Percentiles rank a stretch among this genome's conserved stretches.
Conservation (phyloP, 2,797 vertebrate genomes). For the Petrocephalus schoutedeni region DNA sequence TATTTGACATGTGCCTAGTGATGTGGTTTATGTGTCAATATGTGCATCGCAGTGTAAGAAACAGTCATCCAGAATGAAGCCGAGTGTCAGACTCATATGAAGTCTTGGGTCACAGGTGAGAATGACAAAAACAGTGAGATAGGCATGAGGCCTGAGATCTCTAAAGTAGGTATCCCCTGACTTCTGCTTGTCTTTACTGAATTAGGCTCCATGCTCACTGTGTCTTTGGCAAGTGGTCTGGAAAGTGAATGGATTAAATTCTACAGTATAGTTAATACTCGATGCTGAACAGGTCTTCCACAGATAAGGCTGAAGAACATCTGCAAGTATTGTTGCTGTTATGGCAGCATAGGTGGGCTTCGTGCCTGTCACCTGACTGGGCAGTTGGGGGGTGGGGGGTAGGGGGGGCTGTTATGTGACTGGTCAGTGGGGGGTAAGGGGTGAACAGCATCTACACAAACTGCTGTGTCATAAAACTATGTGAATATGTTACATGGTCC, state of each 20-base stretch:
- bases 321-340: neutral
- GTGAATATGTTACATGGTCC: neutral
- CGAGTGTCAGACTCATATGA: neutral
- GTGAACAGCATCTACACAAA: neutral
- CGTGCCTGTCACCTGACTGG: neutral
- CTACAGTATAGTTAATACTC: neutral
- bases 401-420: neutral
- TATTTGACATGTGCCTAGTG: neutral
- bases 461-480: neutral
- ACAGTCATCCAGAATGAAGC: neutral
- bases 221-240: too few relatives aligned
- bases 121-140: too few relatives aligned
- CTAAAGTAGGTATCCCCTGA: too few relatives aligned
- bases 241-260: too few relatives aligned
- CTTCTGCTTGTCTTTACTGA: too few relatives aligned
- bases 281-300: neutral
- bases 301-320: neutral
- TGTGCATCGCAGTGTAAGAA: neutral
- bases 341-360: neutral
- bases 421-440: neutral
- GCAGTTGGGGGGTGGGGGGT: neutral
- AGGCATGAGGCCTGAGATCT: too few relatives aligned
- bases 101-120: neutral
- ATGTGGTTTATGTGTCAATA: neutral
- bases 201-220: too few relatives aligned